These are phyloP conservation scores for Apus apus DNA, from an alignment of 2,113 vertebrate genomes.

Conservation along the genomic window DNA sequence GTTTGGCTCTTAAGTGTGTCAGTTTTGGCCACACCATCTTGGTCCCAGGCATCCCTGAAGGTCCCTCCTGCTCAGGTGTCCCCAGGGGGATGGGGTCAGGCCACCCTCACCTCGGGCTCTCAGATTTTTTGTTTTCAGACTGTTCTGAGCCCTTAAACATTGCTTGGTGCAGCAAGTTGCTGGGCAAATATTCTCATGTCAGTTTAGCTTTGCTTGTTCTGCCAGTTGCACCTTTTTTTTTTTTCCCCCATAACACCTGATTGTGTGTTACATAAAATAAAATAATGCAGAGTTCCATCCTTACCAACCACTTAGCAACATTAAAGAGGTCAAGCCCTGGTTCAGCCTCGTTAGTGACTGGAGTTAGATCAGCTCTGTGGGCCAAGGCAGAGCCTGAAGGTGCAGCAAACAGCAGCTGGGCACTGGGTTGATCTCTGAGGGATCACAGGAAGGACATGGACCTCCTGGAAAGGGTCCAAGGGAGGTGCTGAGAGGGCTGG, in stretches of 20 bases:
- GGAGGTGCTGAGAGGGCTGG: too few species aligned
- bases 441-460: too few species aligned
- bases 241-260: background rate
- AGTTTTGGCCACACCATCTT: fast-evolving
- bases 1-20: background rate
- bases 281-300: background rate
- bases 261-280: background rate
- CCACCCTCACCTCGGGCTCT: background rate
- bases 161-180: background rate
- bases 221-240: background rate
- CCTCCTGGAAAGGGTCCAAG: too few species aligned
- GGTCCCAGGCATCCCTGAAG: background rate
- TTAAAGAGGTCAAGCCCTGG: background rate
- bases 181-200: background rate
- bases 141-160: background rate
- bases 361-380: background rate
- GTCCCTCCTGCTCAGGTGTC: background rate
- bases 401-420: background rate
- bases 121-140: background rate
- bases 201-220: background rate
- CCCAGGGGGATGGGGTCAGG: fast-evolving
- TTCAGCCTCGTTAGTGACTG: background rate
- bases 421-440: background rate
- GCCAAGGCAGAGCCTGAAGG: background rate
- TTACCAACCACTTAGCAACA: background rate